phyloP scores from a whole-genome alignment of 2,797 vertebrate species.

The Chloroceryle amazona region DNA sequence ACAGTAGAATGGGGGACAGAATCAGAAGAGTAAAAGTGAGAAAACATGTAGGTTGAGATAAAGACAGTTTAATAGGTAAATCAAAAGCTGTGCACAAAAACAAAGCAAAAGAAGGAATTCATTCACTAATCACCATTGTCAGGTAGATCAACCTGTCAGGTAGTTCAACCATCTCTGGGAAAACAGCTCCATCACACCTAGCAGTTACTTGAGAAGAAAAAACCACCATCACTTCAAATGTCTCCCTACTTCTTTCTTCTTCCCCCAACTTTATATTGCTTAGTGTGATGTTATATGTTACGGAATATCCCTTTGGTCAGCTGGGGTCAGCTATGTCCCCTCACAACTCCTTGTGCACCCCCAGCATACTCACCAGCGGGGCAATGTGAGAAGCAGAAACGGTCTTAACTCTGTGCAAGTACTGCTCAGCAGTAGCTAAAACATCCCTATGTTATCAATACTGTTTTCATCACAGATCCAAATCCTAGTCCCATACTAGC shows the following conservation, averaged over 20 bases:
- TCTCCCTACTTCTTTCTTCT: too few species aligned
- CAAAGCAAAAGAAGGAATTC: neutral
- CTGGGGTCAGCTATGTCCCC: too few species aligned
- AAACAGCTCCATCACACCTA: neutral
- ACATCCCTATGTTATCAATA: fast-evolving
- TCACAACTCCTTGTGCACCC: too few species aligned
- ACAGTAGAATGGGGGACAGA: too few species aligned
- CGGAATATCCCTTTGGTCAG: too few species aligned
- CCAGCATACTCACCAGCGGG: too few species aligned
- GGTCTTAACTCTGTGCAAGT: neutral
- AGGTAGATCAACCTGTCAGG: too few species aligned
- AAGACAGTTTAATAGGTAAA: neutral
- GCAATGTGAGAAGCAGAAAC: too few species aligned
- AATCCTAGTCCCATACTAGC: fast-evolving
- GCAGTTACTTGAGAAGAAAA: too few species aligned
- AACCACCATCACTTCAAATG: too few species aligned
- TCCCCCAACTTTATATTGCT: neutral
- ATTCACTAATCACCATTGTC: neutral
- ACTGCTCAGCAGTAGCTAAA: neutral
- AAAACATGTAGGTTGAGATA: too few species aligned
- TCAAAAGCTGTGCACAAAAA: neutral
- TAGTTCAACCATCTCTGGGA: neutral
- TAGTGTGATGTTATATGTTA: neutral
- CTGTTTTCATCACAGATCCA: neutral
- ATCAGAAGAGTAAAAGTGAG: too few species aligned